Evolutionary conservation across 2,113 vertebrate genomes (phyloP).

Genomic region (Syrmaticus mikado): DNA sequence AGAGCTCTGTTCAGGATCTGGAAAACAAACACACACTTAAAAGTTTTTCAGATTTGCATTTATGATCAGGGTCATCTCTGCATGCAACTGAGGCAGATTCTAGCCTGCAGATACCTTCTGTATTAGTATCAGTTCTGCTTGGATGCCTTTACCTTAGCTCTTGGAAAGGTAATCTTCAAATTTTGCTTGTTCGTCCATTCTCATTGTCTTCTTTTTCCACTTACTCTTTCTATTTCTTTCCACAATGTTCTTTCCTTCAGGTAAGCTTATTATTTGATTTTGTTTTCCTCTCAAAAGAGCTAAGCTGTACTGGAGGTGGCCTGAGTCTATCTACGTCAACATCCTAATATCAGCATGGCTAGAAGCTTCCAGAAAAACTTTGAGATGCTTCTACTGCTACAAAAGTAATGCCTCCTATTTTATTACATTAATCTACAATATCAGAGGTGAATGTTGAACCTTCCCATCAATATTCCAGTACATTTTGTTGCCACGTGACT

Average conservation of each 20-base stretch:
- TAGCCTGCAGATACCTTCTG: background rate
- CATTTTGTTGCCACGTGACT: background rate
- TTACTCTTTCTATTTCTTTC: background rate
- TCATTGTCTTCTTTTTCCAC: fast-evolving
- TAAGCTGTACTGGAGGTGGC: background rate
- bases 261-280: background rate
- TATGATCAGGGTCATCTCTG: background rate
- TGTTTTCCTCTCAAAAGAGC: background rate
- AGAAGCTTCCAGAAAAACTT: background rate
- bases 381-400: background rate
- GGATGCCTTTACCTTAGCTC: background rate
- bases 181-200: background rate
- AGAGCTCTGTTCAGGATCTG: background rate
- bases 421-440: background rate
- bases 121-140: background rate
- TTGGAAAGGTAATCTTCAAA: background rate
- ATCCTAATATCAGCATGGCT: background rate
- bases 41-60: background rate
- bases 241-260: background rate
- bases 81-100: fast-evolving
- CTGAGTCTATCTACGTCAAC: background rate
- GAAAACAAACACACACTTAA: background rate
- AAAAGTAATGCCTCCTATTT: background rate
- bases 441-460: background rate
- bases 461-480: background rate